phyloP scores from a whole-genome alignment of 2,888 invertebrate species.

The Lottia gigantea region DNA sequence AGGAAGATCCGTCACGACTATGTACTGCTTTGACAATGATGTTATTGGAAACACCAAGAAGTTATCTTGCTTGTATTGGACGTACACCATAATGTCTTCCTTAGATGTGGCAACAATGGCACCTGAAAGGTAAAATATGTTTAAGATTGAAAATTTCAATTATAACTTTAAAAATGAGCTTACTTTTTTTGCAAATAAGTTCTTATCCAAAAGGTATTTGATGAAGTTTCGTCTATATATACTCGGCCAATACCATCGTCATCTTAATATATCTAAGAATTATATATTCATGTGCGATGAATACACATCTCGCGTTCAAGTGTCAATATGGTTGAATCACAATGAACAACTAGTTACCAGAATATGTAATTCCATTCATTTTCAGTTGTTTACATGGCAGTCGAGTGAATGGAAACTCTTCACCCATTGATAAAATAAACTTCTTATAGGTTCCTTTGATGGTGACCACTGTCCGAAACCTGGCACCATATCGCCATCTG shows the following conservation, averaged over 20 bases:
- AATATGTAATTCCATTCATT: not conserved
- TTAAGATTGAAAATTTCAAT: no score
- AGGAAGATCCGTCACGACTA: not conserved
- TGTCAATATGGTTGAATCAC: no score
- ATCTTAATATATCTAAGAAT: no score
- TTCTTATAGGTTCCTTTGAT: not conserved
- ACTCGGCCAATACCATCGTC: no score
- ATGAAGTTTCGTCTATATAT: no score
- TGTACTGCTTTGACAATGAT: not conserved
- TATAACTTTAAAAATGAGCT: no score
- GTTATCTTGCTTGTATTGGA: not conserved
- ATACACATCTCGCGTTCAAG: no score
- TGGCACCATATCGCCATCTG: slow-evolving; percentile 1
- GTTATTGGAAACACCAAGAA: slow-evolving; percentile 1
- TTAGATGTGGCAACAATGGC: not conserved
- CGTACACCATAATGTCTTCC: not conserved
- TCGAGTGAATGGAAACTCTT: not conserved
- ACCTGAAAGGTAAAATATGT: not conserved
- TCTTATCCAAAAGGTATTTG: no score
- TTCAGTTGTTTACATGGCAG: not conserved
- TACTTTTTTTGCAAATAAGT: no score
- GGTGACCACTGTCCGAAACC: not conserved
- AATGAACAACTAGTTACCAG: not conserved
- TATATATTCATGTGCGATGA: no score
- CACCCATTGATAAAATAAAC: slow-evolving; percentile 2